Conservation (phyloP, 1,140 invertebrate genomes). For the Drosophila santomea region DNA sequence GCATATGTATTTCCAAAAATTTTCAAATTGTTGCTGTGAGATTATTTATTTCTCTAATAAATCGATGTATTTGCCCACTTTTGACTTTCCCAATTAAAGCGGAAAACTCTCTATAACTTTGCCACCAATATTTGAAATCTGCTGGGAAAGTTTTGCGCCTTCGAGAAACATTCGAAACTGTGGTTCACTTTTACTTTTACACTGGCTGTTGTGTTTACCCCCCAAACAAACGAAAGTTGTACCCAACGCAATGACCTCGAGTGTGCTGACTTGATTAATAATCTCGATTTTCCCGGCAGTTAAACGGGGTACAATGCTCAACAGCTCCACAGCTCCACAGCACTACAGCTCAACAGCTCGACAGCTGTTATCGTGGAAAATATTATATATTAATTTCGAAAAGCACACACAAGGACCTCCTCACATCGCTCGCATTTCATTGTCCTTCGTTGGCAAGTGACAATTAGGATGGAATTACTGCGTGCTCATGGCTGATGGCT, state of each 20-base stretch:
- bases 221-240: neutral
- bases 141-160: constrained; percentile 4
- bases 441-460: neutral
- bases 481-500: neutral
- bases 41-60: neutral
- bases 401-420: constrained; percentile 13
- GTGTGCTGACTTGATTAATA: constrained; percentile 43
- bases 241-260: constrained; percentile 22
- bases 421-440: neutral
- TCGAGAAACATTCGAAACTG: constrained; percentile 6
- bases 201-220: neutral
- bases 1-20: too few species aligned
- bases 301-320: constrained; percentile 1
- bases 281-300: constrained; percentile 15
- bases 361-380: constrained; percentile 38
- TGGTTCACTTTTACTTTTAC: neutral
- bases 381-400: constrained; percentile 25
- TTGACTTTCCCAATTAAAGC: neutral
- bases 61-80: neutral
- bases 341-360: neutral
- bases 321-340: constrained; percentile 10
- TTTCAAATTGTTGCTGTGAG: too few species aligned
- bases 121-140: neutral
- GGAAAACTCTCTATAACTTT: neutral
- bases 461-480: neutral